These are phyloP conservation scores for Pachycephala philippinensis DNA, from an alignment of 2,113 vertebrate genomes.

Conservation along the genomic window DNA sequence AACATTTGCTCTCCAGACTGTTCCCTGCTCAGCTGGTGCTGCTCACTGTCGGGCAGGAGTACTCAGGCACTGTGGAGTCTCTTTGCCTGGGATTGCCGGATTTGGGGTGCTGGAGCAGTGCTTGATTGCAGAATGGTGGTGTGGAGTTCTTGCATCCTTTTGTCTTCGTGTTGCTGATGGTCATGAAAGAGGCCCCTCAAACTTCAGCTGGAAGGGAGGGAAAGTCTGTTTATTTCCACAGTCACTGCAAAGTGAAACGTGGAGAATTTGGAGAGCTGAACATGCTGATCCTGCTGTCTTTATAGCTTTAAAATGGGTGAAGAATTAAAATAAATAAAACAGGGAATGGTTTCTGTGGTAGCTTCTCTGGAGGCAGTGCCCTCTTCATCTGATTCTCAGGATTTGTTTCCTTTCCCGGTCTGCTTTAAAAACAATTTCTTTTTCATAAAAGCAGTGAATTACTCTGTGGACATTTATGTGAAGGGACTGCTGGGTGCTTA, in stretches of 20 bases:
- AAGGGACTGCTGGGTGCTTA: neutral
- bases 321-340: neutral
- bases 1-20: neutral
- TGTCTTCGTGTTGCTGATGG: neutral
- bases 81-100: neutral
- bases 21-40: neutral
- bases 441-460: neutral
- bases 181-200: neutral
- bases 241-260: neutral
- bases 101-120: neutral
- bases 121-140: neutral
- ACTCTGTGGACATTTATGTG: neutral
- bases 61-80: accelerated
- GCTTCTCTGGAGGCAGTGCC: neutral
- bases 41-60: accelerated
- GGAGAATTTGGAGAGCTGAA: neutral
- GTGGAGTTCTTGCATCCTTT: neutral
- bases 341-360: neutral
- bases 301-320: neutral
- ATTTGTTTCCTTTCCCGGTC: neutral
- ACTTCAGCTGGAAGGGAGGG: neutral
- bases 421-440: neutral
- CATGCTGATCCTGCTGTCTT: neutral
- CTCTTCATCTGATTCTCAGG: neutral
- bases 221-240: neutral